Percentiles rank a stretch among this genome's conserved stretches.
Conservation (phyloP, 2,797 vertebrate species). For the Chelon labrosus region DNA sequence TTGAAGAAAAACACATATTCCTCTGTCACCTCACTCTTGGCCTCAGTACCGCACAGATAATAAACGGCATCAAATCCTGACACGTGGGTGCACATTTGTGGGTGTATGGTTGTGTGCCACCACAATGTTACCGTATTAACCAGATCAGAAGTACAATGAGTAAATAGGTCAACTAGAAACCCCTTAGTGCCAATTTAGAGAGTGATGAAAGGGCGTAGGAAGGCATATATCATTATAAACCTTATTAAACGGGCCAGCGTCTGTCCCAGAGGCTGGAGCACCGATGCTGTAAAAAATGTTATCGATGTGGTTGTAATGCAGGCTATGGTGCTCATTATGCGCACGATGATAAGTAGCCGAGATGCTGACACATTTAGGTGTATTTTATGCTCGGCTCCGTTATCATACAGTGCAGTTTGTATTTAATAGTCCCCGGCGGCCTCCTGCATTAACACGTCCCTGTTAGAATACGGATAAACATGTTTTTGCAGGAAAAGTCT, state of each 20-base stretch:
- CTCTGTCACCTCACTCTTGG: conserved; percentile 52
- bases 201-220: conserved; percentile 79
- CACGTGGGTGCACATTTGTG: conserved; percentile 67
- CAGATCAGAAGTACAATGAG: conserved; percentile 73
- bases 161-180: conserved; percentile 82
- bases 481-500: conserved; percentile 19
- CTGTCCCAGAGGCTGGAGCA: conserved; percentile 69
- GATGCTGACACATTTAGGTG: conserved; percentile 72
- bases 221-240: conserved; percentile 76
- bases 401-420: conserved; percentile 58
- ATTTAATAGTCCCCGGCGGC: conserved; percentile 54
- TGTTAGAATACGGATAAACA: conserved; percentile 43
- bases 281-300: conserved; percentile 70
- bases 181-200: conserved; percentile 80
- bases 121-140: conserved; percentile 74
- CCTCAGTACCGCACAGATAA: conserved; percentile 44
- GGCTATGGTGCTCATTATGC: conserved; percentile 64
- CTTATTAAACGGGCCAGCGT: conserved; percentile 76
- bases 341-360: conserved; percentile 62
- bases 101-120: conserved; percentile 72
- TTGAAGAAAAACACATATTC: conserved; percentile 27
- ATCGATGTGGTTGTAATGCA: conserved; percentile 65
- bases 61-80: conserved; percentile 63
- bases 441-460: conserved; percentile 37
- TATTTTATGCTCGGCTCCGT: conserved; percentile 64